Evolutionary conservation across 2,888 invertebrate genomes (phyloP).

Genomic region (Sphaerophoria rueppellii): DNA sequence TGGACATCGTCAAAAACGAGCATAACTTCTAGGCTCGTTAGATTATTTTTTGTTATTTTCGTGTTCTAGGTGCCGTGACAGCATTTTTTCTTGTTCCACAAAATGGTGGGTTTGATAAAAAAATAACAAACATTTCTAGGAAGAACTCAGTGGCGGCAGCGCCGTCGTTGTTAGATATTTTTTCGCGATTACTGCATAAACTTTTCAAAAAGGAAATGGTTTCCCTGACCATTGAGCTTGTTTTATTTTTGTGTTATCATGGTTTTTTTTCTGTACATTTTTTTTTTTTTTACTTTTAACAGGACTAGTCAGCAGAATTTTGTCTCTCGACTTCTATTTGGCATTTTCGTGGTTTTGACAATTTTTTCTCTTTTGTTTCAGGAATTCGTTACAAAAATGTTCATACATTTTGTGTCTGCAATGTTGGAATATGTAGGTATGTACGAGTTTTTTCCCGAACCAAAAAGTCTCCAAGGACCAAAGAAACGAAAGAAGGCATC

Average conservation of each 20-base stretch:
- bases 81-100: conserved; percentile 29
- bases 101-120: conserved; percentile 9
- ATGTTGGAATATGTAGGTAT: conserved; percentile 33
- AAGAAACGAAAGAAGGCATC: conserved; percentile 39
- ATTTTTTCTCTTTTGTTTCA: conserved; percentile 47
- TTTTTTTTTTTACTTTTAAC: conserved; percentile 46
- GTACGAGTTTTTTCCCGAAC: conserved; percentile 25
- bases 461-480: conserved; percentile 1
- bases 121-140: not conserved
- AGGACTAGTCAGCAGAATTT: conserved; percentile 63
- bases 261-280: conserved; percentile 34
- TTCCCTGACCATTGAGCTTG: conserved; percentile 16
- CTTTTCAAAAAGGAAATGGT: conserved; percentile 41
- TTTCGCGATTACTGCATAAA: conserved; percentile 50
- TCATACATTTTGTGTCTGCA: conserved; percentile 54
- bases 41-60: conserved; percentile 15
- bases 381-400: conserved; percentile 63
- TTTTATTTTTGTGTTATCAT: conserved; percentile 45
- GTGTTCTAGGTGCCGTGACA: conserved; percentile 36
- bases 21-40: conserved; percentile 47
- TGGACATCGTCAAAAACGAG: conserved; percentile 43
- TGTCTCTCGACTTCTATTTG: conserved; percentile 34
- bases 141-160: not conserved
- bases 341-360: conserved; percentile 64
- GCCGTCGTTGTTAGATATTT: conserved; percentile 24